Evolutionary conservation across 2,113 vertebrate genomes (phyloP).

Genomic region (Anas platyrhynchos): DNA sequence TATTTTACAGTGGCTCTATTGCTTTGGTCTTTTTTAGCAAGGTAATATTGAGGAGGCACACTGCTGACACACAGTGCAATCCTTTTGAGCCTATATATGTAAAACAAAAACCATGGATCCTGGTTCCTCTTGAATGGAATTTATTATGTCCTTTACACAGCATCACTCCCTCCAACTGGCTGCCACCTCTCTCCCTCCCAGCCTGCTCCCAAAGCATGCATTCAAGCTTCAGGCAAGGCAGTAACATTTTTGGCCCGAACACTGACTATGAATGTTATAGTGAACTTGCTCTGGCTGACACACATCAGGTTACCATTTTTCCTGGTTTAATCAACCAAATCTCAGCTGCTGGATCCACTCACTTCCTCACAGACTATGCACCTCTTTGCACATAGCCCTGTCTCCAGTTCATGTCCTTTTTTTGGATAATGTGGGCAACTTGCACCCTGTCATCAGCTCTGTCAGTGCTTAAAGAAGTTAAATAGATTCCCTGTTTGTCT

Average conservation of each 20-base stretch:
- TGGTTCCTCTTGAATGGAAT: background rate
- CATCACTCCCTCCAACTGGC: background rate
- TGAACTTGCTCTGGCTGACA: background rate
- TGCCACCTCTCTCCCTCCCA: background rate
- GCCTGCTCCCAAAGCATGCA: background rate
- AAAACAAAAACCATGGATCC: background rate
- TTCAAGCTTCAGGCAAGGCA: background rate
- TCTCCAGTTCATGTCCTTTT: background rate
- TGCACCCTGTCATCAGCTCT: rapidly evolving
- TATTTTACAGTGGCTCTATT: background rate
- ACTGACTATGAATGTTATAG: background rate
- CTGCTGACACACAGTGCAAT: background rate
- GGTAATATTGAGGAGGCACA: background rate
- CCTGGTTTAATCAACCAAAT: too few species aligned
- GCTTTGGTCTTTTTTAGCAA: background rate
- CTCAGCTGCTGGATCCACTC: background rate
- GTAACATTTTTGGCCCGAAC: background rate
- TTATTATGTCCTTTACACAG: background rate
- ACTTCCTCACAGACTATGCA: background rate
- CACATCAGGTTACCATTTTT: background rate
- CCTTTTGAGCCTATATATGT: background rate
- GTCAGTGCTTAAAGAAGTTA: background rate
- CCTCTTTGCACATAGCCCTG: background rate
- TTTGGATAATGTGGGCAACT: background rate
- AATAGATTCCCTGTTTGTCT: rapidly evolving